Evolutionary conservation across 2,113 vertebrate species (phyloP).

Genomic region (Tragelaphus strepsiceros): DNA sequence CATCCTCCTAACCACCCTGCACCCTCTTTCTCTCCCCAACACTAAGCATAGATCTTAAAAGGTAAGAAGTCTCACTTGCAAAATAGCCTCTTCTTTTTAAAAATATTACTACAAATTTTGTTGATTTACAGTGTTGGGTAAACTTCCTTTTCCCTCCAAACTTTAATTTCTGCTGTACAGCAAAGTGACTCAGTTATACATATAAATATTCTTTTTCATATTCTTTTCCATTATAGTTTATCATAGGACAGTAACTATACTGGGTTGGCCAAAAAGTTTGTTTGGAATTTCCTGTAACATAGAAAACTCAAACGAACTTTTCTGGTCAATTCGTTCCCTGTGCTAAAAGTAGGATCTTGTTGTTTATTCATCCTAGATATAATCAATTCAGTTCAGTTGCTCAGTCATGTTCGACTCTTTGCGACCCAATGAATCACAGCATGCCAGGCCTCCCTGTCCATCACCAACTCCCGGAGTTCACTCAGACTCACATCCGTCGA

Average conservation of each 20-base stretch:
- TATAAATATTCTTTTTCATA: neutral
- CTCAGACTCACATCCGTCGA: rapidly evolving
- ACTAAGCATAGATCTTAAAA: neutral
- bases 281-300: neutral
- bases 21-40: neutral
- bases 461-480: no score
- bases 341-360: neutral
- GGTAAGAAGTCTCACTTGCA: neutral
- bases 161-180: neutral
- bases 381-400: no score
- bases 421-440: no score
- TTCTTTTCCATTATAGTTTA: neutral
- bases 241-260: neutral
- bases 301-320: neutral
- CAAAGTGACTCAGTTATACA: neutral
- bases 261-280: neutral
- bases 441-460: no score
- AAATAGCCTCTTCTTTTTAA: neutral
- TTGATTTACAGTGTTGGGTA: neutral
- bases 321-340: neutral
- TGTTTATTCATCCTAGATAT: neutral
- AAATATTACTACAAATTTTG: neutral
- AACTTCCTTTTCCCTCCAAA: neutral
- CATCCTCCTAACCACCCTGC: neutral
- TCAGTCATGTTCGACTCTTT: rapidly evolving